Evolutionary conservation across 1,140 invertebrate species (phyloP), one percentile per base, ranked within the genome.

Genomic region (Episyrphus balteatus): DNA sequence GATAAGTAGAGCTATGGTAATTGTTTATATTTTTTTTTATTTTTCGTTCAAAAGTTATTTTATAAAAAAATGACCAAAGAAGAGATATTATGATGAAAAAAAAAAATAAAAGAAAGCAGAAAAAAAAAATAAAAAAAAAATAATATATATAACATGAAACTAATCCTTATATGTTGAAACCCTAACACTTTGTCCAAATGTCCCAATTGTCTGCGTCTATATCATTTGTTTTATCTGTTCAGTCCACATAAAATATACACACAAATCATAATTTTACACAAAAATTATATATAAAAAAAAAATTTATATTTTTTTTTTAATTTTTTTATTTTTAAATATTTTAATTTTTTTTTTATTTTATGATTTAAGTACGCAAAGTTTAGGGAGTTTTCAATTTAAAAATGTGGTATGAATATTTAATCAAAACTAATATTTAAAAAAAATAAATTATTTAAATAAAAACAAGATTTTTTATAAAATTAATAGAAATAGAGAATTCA

Each of bases 161-260:
- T 17, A 51, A 51, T 51, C 48, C 47, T 21, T 50, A 51, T 42
- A 47, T 51, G 48, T 50, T 50, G 30, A 42, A 42, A 34, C 48
- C 48, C 53, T 45, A 55, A 62, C 47, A 59, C 62, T 63, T 64
- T 56, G 60, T 67, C 60, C 47, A 55, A 65, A 62, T 69, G 61
- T 71, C 64, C 72, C 64, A 65, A 65, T 75, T 75, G 74, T 76
- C 73, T 75, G 71, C 73, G 74, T 76, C 74, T 75, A 62, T 57
- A 65, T 68, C 68, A 68, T 70, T 72, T 68, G 64, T 66, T 64
- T 46, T 66, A 58, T 61, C 59, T 66, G 61, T 66, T 66, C 63
- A 58, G 21, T 26, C 21, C 21, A 26, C 21, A 26, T 26, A 26
- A 26, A 5, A 26, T 26, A 26, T 8, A 26, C 21, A 26, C 21